These are phyloP conservation scores for Ips nitidus DNA, from an alignment of 1,140 invertebrate genomes.

Conservation along the genomic window DNA sequence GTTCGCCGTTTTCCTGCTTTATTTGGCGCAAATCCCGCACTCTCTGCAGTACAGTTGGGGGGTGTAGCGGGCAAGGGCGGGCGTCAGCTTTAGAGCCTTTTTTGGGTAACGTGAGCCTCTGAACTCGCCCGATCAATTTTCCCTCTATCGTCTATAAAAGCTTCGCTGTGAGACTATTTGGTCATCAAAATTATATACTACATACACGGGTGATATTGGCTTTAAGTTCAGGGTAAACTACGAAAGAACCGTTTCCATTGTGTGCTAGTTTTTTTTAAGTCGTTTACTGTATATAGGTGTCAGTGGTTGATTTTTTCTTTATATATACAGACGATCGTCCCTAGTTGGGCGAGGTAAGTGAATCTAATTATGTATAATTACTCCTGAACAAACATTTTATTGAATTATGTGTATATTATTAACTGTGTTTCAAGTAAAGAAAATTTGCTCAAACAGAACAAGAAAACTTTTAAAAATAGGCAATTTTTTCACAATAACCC, in stretches of 20 bases:
- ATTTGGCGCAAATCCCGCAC: slow-evolving; percentile 7
- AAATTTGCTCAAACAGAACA: neutral
- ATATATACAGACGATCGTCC: slow-evolving; percentile 16
- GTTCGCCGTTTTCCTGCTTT: slow-evolving; percentile 7
- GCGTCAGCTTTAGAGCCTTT: slow-evolving; percentile 15
- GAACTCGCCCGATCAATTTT: slow-evolving; percentile 27
- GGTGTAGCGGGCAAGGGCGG: slow-evolving; percentile 26
- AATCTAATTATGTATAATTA: neutral
- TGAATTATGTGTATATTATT: neutral
- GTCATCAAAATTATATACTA: neutral
- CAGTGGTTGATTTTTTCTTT: neutral
- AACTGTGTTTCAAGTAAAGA: neutral
- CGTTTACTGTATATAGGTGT: neutral
- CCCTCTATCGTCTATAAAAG: slow-evolving; percentile 19
- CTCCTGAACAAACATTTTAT: neutral
- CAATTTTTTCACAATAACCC: neutral
- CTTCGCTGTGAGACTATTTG: slow-evolving; percentile 6
- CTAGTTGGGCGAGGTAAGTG: slow-evolving; percentile 30
- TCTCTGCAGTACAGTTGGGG: slow-evolving; percentile 17
- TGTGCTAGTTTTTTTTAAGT: neutral
- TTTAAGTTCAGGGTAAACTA: slow-evolving; percentile 3
- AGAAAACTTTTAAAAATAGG: neutral
- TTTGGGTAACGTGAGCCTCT: slow-evolving; percentile 23
- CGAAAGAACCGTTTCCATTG: neutral
- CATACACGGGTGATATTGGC: slow-evolving; percentile 2